Percentiles rank a stretch among this genome's conserved stretches.
phyloP scores from a whole-genome alignment of 2,113 vertebrate genomes.

The Elachura formosa region DNA sequence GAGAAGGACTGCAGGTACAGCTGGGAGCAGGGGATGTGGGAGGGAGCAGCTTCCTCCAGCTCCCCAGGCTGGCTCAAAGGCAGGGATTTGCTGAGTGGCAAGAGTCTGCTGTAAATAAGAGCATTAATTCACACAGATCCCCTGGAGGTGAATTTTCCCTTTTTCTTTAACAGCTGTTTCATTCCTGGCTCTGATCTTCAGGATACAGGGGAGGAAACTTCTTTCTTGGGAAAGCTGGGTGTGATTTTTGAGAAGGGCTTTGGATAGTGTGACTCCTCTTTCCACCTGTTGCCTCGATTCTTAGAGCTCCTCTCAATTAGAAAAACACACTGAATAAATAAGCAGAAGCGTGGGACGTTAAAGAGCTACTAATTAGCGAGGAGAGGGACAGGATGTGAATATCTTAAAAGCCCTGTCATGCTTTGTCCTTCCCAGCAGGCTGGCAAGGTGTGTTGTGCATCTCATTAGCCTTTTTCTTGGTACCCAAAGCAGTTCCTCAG shows the following conservation, averaged over 20 bases:
- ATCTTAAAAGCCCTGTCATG: not conserved
- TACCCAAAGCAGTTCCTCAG: not conserved
- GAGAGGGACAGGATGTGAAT: not conserved
- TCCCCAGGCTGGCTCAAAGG: not conserved
- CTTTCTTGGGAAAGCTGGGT: not conserved
- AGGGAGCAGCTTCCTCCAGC: not conserved
- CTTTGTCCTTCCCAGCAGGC: not conserved
- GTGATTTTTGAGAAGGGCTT: not conserved
- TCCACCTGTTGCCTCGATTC: not conserved
- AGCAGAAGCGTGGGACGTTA: not conserved
- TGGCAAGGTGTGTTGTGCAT: not conserved
- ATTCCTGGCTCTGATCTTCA: not conserved
- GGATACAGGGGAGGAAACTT: not conserved
- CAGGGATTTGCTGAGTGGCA: not conserved
- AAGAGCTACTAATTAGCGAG: not conserved
- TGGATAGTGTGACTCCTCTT: not conserved
- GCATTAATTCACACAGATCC: not conserved
- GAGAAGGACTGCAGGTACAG: slow-evolving; percentile 93
- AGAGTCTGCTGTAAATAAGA: not conserved
- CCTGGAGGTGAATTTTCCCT: not conserved
- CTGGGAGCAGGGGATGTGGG: not conserved
- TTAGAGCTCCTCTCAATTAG: not conserved
- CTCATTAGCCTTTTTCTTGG: not conserved
- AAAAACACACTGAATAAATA: not conserved
- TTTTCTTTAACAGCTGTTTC: not conserved